Evolutionary conservation across 1,140 invertebrate species (phyloP).

Genomic region (Formica selysi): DNA sequence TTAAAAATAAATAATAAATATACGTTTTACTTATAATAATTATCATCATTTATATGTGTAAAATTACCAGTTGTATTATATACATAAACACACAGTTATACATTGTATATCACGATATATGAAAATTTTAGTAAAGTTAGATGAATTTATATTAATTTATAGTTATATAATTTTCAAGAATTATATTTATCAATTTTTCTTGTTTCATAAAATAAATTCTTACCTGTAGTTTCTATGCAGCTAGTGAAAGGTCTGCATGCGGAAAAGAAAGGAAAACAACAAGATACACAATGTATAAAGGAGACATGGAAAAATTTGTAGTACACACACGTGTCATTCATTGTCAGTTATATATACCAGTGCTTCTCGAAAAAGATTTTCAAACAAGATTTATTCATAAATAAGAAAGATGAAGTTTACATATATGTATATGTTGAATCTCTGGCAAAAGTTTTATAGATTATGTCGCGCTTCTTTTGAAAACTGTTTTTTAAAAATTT

Average conservation of each 20-base stretch:
- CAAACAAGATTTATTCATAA: slow-evolving; percentile 67
- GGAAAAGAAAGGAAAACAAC: slow-evolving; percentile 12
- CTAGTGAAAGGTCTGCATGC: slow-evolving; percentile 29
- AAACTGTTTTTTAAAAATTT: slow-evolving; percentile 4
- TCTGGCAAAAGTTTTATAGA: not conserved
- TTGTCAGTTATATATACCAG: not conserved
- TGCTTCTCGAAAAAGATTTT: slow-evolving; percentile 40
- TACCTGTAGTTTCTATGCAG: slow-evolving; percentile 7
- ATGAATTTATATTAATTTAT: not conserved
- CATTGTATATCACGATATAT: not conserved
- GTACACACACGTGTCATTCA: not conserved
- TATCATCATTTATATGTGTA: not conserved
- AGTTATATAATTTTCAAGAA: not conserved
- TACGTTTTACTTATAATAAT: slow-evolving; percentile 7
- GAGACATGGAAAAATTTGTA: not conserved
- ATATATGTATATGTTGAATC: slow-evolving; percentile 35
- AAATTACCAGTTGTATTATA: not conserved
- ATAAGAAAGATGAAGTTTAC: slow-evolving; percentile 55
- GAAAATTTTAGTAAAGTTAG: not conserved
- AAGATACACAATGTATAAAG: not conserved
- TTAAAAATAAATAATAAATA: slow-evolving; percentile 18
- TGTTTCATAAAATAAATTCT: slow-evolving; percentile 30
- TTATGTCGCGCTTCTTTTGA: not conserved
- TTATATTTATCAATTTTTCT: not conserved
- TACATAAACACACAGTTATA: not conserved